Base-by-base conservation (phyloP, 2,113 vertebrate species). In the Ictalurus furcatus region DNA sequence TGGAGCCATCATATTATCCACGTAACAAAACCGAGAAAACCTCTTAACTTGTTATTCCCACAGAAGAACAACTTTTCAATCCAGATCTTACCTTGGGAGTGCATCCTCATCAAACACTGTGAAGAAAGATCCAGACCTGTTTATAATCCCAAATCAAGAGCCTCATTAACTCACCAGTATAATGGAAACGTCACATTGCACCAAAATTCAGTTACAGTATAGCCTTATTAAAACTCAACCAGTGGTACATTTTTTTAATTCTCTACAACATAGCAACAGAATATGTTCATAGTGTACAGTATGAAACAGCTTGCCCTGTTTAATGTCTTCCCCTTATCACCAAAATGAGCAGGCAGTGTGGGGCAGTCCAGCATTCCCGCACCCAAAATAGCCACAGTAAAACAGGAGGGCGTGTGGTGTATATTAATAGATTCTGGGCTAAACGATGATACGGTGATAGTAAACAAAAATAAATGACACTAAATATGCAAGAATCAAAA, bases 351-450 rank as follows among this genome's bases (percentile, higher is more conserved):
- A 76, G 74, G 21, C 74, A 28, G 83, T 28, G 21, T 54, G 74
- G 74, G 59, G 6, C 48, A 48, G 69, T 71, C 61, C 79, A 86
- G 87, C 90, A 91, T 90, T 83, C 90, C 86, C 25, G 17, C 48
- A 87, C 91, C 90, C 79, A 89, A 90, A 92, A 93, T 93, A 93
- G 92, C 54, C 9, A 1, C 87, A 63, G 87, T 63, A 78, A 78
- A 74, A 21, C 67, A 65, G 87, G 21, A 87, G 81, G 81, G 85
- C 69, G 85, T 88, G 91, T 67, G 69, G 40, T n/a, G 6, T 58
- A 67, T 93, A 93, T 93, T 93, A 91, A 91, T 93, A 93, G 91
- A 80, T 88, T 79, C 74, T 83, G 76, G 30, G 86, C 44, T 69
- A 90, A 89, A 85, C 59, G 58, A 86, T 85, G 52, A 91, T 90